Evolutionary conservation across 2,888 invertebrate species (phyloP).

Genomic region (Polymixis lichenea): DNA sequence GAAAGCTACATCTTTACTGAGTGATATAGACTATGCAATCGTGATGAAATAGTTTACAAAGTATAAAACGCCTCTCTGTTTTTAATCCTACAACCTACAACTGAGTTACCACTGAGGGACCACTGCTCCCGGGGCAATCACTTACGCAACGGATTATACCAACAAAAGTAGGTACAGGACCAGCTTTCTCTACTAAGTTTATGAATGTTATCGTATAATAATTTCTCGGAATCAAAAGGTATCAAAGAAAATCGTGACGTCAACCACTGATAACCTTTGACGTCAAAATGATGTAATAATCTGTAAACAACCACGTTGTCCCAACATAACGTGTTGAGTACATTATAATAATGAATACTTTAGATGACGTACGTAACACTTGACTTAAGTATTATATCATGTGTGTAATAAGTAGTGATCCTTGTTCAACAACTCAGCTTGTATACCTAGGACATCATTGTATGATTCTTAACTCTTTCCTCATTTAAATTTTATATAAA

Average conservation of each 20-base stretch:
- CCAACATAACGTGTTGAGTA: conserved; percentile 4
- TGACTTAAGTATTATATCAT: background rate
- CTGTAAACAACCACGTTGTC: conserved; percentile 25
- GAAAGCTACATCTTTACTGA: too few species aligned
- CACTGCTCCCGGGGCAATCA: background rate
- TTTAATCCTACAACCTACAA: too few species aligned
- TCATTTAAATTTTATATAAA: too few species aligned
- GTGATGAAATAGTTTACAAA: too few species aligned
- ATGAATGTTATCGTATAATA: background rate
- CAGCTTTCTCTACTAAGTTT: background rate
- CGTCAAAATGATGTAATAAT: conserved; percentile 52
- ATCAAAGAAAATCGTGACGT: conserved; percentile 43
- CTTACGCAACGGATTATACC: background rate
- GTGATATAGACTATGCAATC: too few species aligned
- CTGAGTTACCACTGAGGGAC: too few species aligned
- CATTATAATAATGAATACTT: conserved; percentile 32
- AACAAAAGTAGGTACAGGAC: background rate
- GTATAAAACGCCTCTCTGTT: too few species aligned
- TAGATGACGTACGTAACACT: background rate
- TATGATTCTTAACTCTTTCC: background rate
- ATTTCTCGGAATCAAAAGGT: conserved; percentile 6
- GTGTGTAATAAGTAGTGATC: background rate
- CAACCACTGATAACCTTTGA: conserved; percentile 44
- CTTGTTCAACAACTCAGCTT: background rate
- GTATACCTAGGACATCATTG: background rate